Evolutionary conservation across 2,888 invertebrate species (phyloP), one percentile per base, ranked within the genome.

Genomic region (Hydroisotoma schaefferi): DNA sequence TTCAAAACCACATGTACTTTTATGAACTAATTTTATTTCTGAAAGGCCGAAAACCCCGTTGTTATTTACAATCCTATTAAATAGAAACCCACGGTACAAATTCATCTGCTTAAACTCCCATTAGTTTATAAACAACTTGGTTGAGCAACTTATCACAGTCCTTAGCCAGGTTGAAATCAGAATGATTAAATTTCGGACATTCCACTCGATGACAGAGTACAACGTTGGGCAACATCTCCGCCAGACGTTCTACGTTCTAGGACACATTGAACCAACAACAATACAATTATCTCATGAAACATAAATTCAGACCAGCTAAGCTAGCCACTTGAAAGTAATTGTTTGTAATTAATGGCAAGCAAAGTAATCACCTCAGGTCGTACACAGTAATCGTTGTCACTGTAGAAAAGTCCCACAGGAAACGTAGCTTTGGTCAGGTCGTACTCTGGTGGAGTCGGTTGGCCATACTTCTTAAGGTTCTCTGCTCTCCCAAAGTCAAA

Each of bases 341-440:
- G 33, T 15, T 10, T 33, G 33, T 10, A 33, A 33, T 33, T 33
- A 33, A 33, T 33, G 15, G 33, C n/a, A n/a, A n/a, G n/a, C n/a
- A n/a, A n/a, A n/a, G n/a, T n/a, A n/a, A 8, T 33, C 33, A 33
- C 33, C 33, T 33, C 33, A 15, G 33, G 33, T 15, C 15, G 33
- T 8, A 33, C 33, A 15, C 33, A 33, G 8, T 8, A 8, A 33
- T 33, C 33, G 10, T 74, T 69, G 8, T 71, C 74, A n/a, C 74
- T 75, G 25, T 65, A 74, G 63, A 73, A 76, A 4, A 76, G 46
- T 12, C 74, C 73, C 1, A 74, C 67, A 1, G 69, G 69, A 10
- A 65, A 26, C 1, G 55, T 65, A 2, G 47, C 57, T 23, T 53
- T 57, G 12, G 8, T 20, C 2, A 61, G 28, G 4, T 49, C 47